Evolutionary conservation across 2,888 invertebrate genomes (phyloP), one percentile per base, ranked within the genome.

Genomic region (Cyaniris semiargus): DNA sequence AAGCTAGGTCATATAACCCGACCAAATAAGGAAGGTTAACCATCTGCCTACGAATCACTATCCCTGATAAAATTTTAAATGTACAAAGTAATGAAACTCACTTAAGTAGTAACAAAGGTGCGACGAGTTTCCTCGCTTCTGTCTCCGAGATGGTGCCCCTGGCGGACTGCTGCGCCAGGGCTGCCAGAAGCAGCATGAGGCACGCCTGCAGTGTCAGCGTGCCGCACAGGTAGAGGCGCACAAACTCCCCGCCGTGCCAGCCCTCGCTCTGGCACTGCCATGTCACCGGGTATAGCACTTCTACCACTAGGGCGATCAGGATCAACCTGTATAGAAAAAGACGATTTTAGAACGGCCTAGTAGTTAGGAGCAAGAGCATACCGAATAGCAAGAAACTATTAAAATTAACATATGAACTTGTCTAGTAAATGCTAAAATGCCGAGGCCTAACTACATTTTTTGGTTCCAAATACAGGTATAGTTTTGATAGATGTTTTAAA

Each of bases 131-230:
- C 81, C 98, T 94, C 7, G 96, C 95, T 77, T 95, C 94, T 38
- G 96, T 95, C 82, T 97, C 96, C 79, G 96, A 96, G 83, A 98
- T 97, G 79, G 97, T 96, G 44, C 98, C 98, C 83, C 96, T 95
- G 15, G 96, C 96, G 81, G 96, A 96, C 82, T 96, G 95, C 86
- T 95, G 96, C 56, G 96, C 96, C 81, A 97, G 92, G 38, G 95
- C 95, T 70, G 96, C 94, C 79, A 96, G 90, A 56, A 96, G 92
- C 81, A 96, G 86, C 85, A 96, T 95, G 77, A 96, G 95, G 66
- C 95, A 86, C 18, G 95, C 95, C 78, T 97, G 95, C 80, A 96
- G 93, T 10, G 94, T 92, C 85, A 96, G 89, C 83, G 96, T 96
- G 48, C 97, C 97, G 83, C 96, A 95, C 77, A 97, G 95, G 88